These are phyloP conservation scores for Cisticola juncidis DNA, from an alignment of 2,113 vertebrate genomes.

Conservation along the genomic window DNA sequence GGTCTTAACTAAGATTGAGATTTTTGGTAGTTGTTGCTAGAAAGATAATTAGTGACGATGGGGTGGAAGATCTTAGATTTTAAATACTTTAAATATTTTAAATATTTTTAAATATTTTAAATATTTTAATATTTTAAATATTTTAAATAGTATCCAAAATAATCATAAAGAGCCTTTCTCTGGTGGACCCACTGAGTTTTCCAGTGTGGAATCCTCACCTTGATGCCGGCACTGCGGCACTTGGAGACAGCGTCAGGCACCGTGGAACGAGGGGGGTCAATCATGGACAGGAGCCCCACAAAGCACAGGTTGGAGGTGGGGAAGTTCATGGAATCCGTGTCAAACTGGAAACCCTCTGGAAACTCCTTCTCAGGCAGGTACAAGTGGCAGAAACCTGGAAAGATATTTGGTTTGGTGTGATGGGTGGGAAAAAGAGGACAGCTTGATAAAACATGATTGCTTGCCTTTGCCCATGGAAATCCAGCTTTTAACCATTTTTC, in stretches of 20 bases:
- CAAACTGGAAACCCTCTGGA: conserved; percentile 73
- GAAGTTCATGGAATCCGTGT: conserved; percentile 78
- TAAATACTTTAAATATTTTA: not conserved
- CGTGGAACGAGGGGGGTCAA: conserved; percentile 80
- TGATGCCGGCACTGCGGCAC: conserved; percentile 82
- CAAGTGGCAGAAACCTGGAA: conserved; percentile 80
- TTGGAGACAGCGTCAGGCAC: conserved; percentile 82
- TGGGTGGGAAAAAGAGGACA: not conserved
- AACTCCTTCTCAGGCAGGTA: conserved; percentile 77
- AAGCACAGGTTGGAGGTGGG: conserved; percentile 79
- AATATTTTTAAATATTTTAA: no score
- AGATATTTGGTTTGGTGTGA: not conserved
- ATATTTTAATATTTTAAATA: not conserved
- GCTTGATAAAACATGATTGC: not conserved
- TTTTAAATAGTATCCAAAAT: not conserved
- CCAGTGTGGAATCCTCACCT: conserved; percentile 52
- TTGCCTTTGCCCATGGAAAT: not conserved
- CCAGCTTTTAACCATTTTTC: not conserved
- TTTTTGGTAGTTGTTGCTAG: not conserved
- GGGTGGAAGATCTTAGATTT: not conserved
- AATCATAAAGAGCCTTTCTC: not conserved
- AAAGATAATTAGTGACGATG: fast-evolving
- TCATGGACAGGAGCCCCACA: conserved; percentile 81
- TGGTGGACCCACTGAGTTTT: not conserved
- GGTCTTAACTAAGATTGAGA: fast-evolving